Conservation (phyloP, 1,140 invertebrate species). For the Drosophila murphyi region DNA sequence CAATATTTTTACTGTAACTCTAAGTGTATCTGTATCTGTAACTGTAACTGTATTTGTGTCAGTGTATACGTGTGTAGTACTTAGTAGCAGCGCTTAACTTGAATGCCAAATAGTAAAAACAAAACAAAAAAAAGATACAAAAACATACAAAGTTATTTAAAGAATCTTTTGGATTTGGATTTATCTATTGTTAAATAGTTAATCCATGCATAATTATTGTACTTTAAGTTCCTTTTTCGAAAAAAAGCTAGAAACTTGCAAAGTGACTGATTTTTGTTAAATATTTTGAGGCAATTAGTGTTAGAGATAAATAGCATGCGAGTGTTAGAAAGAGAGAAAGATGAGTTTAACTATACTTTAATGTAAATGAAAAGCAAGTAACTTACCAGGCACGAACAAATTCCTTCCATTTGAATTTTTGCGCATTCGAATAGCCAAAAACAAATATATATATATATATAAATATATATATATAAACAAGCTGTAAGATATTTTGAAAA, state of each 20-base stretch:
- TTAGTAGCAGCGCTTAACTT: constrained; percentile 51
- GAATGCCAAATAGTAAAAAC: constrained; percentile 53
- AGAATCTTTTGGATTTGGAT: constrained; percentile 6
- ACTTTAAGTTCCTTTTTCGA: constrained; percentile 77
- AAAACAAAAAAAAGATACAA: constrained; percentile 15
- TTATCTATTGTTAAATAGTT: constrained; percentile 60
- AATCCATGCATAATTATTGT: constrained; percentile 49
- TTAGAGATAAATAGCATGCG: constrained; percentile 21
- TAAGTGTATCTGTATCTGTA: constrained; percentile 36
- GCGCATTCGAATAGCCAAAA: constrained; percentile 40
- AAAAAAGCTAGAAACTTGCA: constrained; percentile 31
- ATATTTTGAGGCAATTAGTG: constrained; percentile 67
- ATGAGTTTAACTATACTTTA: constrained; percentile 61
- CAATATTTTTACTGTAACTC: constrained; percentile 19
- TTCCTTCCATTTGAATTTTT: constrained; percentile 78
- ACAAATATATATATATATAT: constrained; percentile 27
- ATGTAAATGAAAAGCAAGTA: constrained; percentile 64
- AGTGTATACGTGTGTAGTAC: constrained; percentile 65
- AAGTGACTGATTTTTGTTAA: constrained; percentile 80
- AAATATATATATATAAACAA: constrained; percentile 24
- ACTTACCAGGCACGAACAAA: constrained; percentile 79
- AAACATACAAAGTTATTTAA: constrained; percentile 3
- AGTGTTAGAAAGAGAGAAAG: constrained; percentile 8
- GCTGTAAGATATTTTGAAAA: constrained; percentile 67
- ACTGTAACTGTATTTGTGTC: constrained; percentile 56